phyloP scores from a whole-genome alignment of 1,140 invertebrate genomes.

The Pachypeltis micranthus region DNA sequence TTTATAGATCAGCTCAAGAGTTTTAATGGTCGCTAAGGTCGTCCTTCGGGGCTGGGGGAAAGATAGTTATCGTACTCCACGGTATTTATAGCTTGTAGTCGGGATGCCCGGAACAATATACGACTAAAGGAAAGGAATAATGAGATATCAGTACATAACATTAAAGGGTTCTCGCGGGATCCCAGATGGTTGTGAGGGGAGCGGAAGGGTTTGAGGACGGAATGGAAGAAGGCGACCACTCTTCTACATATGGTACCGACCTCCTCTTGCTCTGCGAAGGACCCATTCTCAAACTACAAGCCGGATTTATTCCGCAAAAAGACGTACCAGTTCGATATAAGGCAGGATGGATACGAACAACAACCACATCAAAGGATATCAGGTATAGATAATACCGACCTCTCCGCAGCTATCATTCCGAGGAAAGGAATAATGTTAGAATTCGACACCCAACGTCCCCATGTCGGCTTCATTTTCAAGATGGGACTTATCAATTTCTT shows the following conservation, averaged over 20 bases:
- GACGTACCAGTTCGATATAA: too few species aligned
- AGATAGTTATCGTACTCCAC: not conserved
- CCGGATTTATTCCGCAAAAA: conserved; percentile 1
- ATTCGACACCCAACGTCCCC: too few species aligned
- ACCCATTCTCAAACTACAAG: conserved; percentile 4
- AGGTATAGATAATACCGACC: too few species aligned
- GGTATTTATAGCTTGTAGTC: not conserved
- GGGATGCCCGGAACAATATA: conserved; percentile 5
- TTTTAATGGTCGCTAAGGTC: not conserved
- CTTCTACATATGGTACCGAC: conserved; percentile 8
- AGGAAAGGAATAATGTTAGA: too few species aligned
- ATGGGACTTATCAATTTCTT: too few species aligned
- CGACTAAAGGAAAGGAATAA: conserved; percentile 7
- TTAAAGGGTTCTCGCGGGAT: not conserved
- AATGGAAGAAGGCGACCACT: not conserved
- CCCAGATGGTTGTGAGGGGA: not conserved
- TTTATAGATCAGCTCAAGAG: conserved; percentile 2
- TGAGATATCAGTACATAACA: conserved; percentile 9
- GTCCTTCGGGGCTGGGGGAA: not conserved
- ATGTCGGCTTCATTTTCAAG: too few species aligned
- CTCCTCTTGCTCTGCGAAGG: not conserved
- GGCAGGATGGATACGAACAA: too few species aligned
- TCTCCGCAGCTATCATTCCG: too few species aligned
- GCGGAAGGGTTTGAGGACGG: too few species aligned
- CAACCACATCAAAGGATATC: too few species aligned